These are phyloP conservation scores for Rotaria sp. DNA, from an alignment of 2,888 invertebrate genomes.

Conservation along the genomic window DNA sequence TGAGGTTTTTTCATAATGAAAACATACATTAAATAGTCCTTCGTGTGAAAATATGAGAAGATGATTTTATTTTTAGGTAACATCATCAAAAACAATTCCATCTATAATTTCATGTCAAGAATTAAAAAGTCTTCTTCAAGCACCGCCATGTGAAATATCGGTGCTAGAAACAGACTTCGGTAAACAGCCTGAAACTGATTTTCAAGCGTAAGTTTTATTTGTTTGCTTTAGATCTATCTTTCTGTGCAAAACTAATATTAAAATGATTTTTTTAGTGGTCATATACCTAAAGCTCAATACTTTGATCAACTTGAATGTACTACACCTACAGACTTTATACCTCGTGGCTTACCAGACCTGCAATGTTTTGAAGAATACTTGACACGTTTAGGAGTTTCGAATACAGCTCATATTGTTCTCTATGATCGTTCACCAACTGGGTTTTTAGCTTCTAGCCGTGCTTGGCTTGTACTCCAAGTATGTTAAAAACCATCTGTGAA, in stretches of 20 bases:
- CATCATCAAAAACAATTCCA: background rate
- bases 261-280: slow-evolving; percentile 14
- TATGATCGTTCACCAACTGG: slow-evolving; percentile 42
- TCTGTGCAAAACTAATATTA: too few species aligned
- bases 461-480: slow-evolving; percentile 48
- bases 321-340: slow-evolving; percentile 14
- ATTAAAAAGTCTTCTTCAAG: background rate
- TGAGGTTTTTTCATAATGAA: too few species aligned
- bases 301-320: slow-evolving; percentile 35
- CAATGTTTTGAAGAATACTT: slow-evolving; percentile 33
- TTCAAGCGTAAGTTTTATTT: background rate
- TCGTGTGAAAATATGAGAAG: too few species aligned
- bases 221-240: too few species aligned
- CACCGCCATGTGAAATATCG: background rate
- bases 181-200: background rate
- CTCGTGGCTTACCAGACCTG: slow-evolving; percentile 33
- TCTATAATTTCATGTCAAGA: background rate
- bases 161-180: background rate
- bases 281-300: slow-evolving; percentile 33
- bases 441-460: slow-evolving; percentile 46
- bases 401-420: slow-evolving; percentile 33
- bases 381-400: slow-evolving; percentile 29
- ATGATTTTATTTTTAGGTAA: background rate
- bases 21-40: too few species aligned
- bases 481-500: background rate